Conservation (phyloP, 1,140 invertebrate genomes). For the Dufourea novaeangliae region DNA sequence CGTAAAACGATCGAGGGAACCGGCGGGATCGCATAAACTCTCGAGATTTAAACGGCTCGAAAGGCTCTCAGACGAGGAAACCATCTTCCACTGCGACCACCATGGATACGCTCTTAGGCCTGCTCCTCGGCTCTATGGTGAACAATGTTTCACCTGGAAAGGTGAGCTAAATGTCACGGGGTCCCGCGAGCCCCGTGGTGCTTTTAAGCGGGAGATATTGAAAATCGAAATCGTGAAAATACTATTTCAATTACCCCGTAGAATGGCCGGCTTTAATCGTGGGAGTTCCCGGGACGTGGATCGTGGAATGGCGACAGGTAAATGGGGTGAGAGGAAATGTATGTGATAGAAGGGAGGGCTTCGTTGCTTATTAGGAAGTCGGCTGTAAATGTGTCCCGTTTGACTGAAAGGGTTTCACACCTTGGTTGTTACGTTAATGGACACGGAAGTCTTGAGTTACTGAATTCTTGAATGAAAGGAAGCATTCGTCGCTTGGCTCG, state of each 20-base stretch:
- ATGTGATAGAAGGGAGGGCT: neutral
- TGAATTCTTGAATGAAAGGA: neutral
- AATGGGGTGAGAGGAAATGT: slow-evolving; percentile 22
- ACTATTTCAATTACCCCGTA: slow-evolving; percentile 34
- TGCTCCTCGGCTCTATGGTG: slow-evolving; percentile 10
- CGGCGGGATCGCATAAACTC: slow-evolving; percentile 66
- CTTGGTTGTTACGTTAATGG: neutral
- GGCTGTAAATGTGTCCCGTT: neutral
- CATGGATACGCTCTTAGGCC: slow-evolving; percentile 59
- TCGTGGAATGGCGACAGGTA: neutral
- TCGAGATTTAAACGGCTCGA: slow-evolving; percentile 60
- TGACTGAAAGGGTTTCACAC: neutral
- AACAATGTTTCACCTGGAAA: slow-evolving; percentile 59
- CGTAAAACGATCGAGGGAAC: slow-evolving; percentile 66
- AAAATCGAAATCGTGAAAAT: slow-evolving; percentile 47
- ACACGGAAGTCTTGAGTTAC: neutral
- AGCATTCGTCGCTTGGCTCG: too few relatives aligned
- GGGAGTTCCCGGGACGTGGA: neutral
- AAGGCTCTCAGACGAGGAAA: slow-evolving; percentile 60
- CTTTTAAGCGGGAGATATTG: slow-evolving; percentile 42
- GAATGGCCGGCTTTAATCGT: slow-evolving; percentile 6
- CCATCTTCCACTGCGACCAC: slow-evolving; percentile 61
- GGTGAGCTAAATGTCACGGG: slow-evolving; percentile 52
- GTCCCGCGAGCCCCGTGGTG: neutral
- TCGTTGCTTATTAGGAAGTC: neutral